These are phyloP conservation scores for Epistrophe grossulariae DNA, from an alignment of 2,888 invertebrate genomes.

Conservation along the genomic window DNA sequence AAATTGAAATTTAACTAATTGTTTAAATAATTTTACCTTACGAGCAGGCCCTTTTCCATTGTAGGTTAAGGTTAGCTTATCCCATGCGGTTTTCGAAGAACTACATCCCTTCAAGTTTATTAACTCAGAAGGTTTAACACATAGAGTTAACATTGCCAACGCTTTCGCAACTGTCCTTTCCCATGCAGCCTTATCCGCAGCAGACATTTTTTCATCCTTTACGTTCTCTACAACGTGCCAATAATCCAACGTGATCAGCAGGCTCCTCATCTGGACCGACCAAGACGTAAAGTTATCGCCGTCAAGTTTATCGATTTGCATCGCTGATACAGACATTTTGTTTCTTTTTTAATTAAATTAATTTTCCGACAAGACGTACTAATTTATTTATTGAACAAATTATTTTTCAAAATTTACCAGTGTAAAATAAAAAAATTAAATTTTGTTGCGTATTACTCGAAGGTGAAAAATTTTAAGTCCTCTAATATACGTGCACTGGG, in stretches of 20 bases:
- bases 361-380: slow-evolving; percentile 6
- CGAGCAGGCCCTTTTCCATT: slow-evolving; percentile 51
- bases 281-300: slow-evolving; percentile 34
- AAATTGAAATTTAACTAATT: slow-evolving; percentile 42
- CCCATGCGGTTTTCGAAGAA: slow-evolving; percentile 52
- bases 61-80: slow-evolving; percentile 38
- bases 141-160: slow-evolving; percentile 37
- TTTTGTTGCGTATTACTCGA: too few species aligned
- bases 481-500: too few species aligned
- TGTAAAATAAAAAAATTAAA: too few species aligned
- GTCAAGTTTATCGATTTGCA: slow-evolving; percentile 17
- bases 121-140: slow-evolving; percentile 53
- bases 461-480: too few species aligned
- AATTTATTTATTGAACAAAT: too few species aligned
- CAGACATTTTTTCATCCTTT: slow-evolving; percentile 15
- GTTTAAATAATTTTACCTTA: slow-evolving; percentile 57
- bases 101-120: slow-evolving; percentile 55
- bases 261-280: slow-evolving; percentile 43
- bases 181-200: slow-evolving; percentile 22
- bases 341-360: slow-evolving; percentile 21
- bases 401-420: too few species aligned
- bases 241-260: slow-evolving; percentile 24
- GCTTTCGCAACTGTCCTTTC: slow-evolving; percentile 22
- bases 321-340: slow-evolving; percentile 8
- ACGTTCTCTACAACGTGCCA: too few species aligned